Evolutionary conservation across 2,888 invertebrate genomes (phyloP), one percentile per base, ranked within the genome.

Genomic region (Cosmopolites sordidus): DNA sequence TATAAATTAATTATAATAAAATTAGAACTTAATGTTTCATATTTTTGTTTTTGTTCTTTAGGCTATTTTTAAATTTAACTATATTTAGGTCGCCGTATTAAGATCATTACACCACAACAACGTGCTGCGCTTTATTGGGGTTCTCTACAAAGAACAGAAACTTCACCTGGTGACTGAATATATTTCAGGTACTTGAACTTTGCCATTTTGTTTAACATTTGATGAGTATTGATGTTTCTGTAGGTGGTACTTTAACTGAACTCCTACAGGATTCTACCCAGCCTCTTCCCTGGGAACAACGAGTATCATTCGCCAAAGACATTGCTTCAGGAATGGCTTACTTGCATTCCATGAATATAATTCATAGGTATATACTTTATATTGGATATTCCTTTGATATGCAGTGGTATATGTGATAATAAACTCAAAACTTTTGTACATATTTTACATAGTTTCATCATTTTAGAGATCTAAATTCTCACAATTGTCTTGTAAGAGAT

Each of bases 281-380:
- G 39, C 75, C 83, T 0, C 73, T 95, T 48, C 80, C 85, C 16
- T 95, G 94, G 94, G 79, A 82, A 49, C 83, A 83, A 66, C 80
- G 94, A 16, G 86, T 88, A 2, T 86, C 86, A 0, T 87, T 94
- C 71, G 92, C 94, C 43, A 87, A 89, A 62, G 94, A 95, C 74
- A 95, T 95, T 68, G 86, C 95, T 33, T 85, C 90, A 16, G 96
- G 95, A 3, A 91, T 96, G 86, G 88, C 91, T 9, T 96, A 96
- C 76, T 78, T 96, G 56, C 96, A 96, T 76, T 89, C 92, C 62
- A 88, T 88, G 86, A 91, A 92, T 74, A 92, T 96, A 60, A 95
- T 96, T 61, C 96, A 96, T 45, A 61, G 64, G 64, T 63, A 33
- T 16, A 3, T 42, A 1, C n/a, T 18, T 1, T 14, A n/a, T 11